phyloP scores from a whole-genome alignment of 2,113 vertebrate genomes.

The Cathartes aura region DNA sequence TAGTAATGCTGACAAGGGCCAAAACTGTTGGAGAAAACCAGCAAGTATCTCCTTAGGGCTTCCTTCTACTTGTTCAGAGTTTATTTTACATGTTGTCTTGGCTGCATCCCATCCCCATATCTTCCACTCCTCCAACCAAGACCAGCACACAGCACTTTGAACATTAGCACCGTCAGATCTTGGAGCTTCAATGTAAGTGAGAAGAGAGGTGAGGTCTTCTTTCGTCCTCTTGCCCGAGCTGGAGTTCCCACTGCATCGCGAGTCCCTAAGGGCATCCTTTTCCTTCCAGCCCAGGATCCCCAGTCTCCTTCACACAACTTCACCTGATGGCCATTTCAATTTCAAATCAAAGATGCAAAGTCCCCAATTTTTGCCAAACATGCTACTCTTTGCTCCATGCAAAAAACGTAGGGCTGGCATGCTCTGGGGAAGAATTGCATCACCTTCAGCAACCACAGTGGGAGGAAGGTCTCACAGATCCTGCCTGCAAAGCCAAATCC shows the following conservation, averaged over 20 bases:
- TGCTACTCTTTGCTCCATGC: background rate
- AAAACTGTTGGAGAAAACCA: background rate
- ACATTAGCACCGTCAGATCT: background rate
- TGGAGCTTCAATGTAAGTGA: accelerated
- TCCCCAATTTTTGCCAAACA: background rate
- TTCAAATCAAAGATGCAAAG: background rate
- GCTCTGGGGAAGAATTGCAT: background rate
- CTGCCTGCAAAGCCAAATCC: background rate
- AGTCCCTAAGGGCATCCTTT: background rate
- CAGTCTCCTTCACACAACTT: background rate
- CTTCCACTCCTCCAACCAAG: background rate
- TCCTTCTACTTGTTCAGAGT: background rate
- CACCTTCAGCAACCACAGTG: background rate
- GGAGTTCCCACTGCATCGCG: background rate
- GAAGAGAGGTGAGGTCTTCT: background rate
- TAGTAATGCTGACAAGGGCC: background rate
- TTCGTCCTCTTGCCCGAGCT: background rate
- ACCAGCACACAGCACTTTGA: background rate
- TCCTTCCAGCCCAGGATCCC: background rate
- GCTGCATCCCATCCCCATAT: background rate
- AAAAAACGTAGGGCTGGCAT: background rate
- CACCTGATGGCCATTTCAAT: background rate
- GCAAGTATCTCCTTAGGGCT: background rate
- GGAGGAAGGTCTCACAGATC: background rate
- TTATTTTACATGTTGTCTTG: background rate